A percentile compares a stretch with the other conserved stretches of the same genome.
phyloP scores from a whole-genome alignment of 53 echinoderm and acorn worm genomes.

The Echinometra lucunter region DNA sequence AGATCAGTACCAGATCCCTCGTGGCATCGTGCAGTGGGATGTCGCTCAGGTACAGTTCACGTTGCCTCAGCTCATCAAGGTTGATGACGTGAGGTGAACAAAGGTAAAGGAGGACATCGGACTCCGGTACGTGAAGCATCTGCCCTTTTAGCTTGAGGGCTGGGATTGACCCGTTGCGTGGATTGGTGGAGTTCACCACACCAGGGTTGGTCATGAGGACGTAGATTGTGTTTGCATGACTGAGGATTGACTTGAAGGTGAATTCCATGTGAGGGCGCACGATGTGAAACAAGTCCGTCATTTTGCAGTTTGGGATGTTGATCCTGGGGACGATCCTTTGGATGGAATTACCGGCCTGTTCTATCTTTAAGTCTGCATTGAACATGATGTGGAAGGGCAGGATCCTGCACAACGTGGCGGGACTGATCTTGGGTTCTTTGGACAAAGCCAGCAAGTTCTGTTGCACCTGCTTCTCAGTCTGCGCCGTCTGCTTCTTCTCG shows the following conservation, averaged over 20 bases:
- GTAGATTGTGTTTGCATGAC: slow-evolving; percentile 96
- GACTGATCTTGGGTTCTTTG: slow-evolving; percentile 82
- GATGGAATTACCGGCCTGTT: slow-evolving; percentile 92
- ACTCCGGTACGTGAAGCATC: slow-evolving; percentile 90
- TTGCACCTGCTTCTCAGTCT: slow-evolving; percentile 61
- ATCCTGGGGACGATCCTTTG: slow-evolving; percentile 83
- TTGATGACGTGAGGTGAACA: slow-evolving; percentile 95
- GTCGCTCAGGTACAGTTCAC: slow-evolving; percentile 94
- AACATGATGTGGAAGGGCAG: slow-evolving; percentile 98
- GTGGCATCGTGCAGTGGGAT: slow-evolving; percentile 98
- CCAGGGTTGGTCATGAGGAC: slow-evolving; percentile 84
- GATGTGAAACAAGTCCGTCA: slow-evolving; percentile 86
- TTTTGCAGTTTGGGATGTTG: slow-evolving; percentile 75
- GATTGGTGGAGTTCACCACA: slow-evolving; percentile 61
- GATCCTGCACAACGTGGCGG: slow-evolving; percentile 88
- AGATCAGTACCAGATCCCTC: slow-evolving; percentile 91
- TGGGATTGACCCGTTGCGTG: slow-evolving; percentile 71
- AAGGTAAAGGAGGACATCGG: slow-evolving; percentile 88
- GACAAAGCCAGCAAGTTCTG: slow-evolving; percentile 72
- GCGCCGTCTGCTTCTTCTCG: slow-evolving; percentile 75
- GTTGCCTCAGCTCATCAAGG: slow-evolving; percentile 90
- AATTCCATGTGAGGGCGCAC: slow-evolving; percentile 98
- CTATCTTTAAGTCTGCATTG: slow-evolving; percentile 81
- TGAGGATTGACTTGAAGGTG: slow-evolving; percentile 91
- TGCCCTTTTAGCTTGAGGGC: slow-evolving; percentile 94